A percentile compares a stretch with the other conserved stretches of the same genome.
phyloP scores from a whole-genome alignment of 2,797 vertebrate species.

The Xenentodon cancila region DNA sequence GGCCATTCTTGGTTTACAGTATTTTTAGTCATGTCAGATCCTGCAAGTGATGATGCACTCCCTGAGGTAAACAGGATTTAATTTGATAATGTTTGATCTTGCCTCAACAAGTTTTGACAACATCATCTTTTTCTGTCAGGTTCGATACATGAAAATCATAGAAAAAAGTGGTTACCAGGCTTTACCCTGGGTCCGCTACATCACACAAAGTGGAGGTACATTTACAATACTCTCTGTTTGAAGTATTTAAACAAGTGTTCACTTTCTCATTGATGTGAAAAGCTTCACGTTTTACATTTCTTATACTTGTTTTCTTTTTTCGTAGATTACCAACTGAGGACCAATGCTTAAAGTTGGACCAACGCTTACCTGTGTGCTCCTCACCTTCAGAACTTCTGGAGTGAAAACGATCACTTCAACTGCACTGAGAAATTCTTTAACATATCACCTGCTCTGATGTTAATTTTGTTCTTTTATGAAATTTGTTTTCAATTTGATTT shows the following conservation, averaged over 20 bases:
- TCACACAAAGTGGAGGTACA: slow-evolving; percentile 95
- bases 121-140: slow-evolving; percentile 68
- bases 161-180: slow-evolving; percentile 96
- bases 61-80: too few species aligned
- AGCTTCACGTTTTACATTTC: background rate
- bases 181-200: slow-evolving; percentile 96
- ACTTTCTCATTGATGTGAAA: background rate
- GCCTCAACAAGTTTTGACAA: slow-evolving; percentile 18
- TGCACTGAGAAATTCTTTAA: slow-evolving; percentile 56
- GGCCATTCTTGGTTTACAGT: background rate
- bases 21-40: slow-evolving; percentile 31
- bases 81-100: slow-evolving; percentile 12
- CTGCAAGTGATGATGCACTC: slow-evolving; percentile 3
- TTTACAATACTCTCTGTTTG: background rate
- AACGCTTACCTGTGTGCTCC: background rate
- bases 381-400: slow-evolving; percentile 27
- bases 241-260: background rate
- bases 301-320: slow-evolving; percentile 15
- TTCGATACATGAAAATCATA: slow-evolving; percentile 97
- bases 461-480: slow-evolving; percentile 40
- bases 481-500: slow-evolving; percentile 40
- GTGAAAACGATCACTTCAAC: slow-evolving; percentile 37
- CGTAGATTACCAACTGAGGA: slow-evolving; percentile 92
- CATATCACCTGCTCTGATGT: slow-evolving; percentile 46
- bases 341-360: slow-evolving; percentile 75